Evolutionary conservation across 2,113 vertebrate species (phyloP), one percentile per base, ranked within the genome.

Genomic region (Pelusios castaneus): DNA sequence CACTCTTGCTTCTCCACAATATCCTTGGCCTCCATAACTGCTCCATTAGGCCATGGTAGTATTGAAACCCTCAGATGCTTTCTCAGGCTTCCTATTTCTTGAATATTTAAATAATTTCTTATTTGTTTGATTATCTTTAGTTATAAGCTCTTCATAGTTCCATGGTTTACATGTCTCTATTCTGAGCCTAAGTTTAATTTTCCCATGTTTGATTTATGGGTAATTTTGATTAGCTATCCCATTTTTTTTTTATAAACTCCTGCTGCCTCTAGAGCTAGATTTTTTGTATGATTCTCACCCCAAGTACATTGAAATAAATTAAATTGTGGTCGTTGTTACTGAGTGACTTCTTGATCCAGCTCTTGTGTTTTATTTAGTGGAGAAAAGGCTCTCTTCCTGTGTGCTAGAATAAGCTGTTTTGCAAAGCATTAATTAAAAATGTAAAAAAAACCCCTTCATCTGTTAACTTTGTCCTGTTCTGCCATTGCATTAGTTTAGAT

Each of bases 161-260:
- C 29, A 58, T 31, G 92, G 80, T 84, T 78, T 81, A 87, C 78
- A 84, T 89, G 89, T 22, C 17, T 90, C 84, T 91, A 73, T 89
- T 34, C 10, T 43, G 49, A 89, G 10, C 80, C 34, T 94, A 90
- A 96, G 91, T 90, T 73, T 63, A 83, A 87, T 94, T 93, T 95
- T 9, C 25, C 8, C 10, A 58, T 82, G n/a, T 91, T 93, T 94
- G 75, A 67, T 89, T 85, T 88, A 84, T 82, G 21, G 13, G 51
- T 80, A 51, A 89, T 84, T 95, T 95, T 91, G 63, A 93, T 49
- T 94, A 87, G 14, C 89, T 94, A 25, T n/a, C 38, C 41, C 38
- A 41, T 22, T 17, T 73, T 41, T 25, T 24, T 5, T 41, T 29
- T 13, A 41, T 75, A 14, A 3, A 73, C 85, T 89, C 16, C n/a